These are phyloP conservation scores for Neolamprologus hecqui DNA, from an alignment of 2,113 vertebrate genomes.

Conservation along the genomic window DNA sequence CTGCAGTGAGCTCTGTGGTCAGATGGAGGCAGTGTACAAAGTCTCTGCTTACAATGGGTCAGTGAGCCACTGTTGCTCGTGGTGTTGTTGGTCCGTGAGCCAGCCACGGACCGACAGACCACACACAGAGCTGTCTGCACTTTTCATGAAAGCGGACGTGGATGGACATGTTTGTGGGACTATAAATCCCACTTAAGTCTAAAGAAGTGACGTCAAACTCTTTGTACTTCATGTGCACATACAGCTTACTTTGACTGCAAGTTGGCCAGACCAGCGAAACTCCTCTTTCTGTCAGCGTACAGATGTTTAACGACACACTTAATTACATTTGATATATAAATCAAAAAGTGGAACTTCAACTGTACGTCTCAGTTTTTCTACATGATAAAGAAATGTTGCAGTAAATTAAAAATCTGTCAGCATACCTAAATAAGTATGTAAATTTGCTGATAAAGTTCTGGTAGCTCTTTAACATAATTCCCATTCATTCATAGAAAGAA, in stretches of 20 bases:
- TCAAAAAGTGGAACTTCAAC: not conserved
- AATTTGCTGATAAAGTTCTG: not conserved
- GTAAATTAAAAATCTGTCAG: not conserved
- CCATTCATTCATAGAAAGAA: not conserved
- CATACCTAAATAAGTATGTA: not conserved
- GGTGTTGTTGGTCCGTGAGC: not conserved
- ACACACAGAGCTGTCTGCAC: not conserved
- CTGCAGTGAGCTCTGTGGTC: not conserved
- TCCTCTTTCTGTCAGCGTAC: not conserved
- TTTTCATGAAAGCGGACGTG: accelerated
- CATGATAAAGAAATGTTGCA: not conserved
- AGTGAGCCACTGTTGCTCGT: not conserved
- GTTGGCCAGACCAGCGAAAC: not conserved
- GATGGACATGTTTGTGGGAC: not conserved
- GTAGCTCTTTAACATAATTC: not conserved
- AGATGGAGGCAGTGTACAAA: not conserved
- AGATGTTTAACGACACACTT: not conserved
- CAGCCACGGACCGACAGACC: not conserved
- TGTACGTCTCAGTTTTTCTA: not conserved
- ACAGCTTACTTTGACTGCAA: not conserved
- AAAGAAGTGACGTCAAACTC: not conserved
- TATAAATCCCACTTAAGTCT: not conserved
- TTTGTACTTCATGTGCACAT: not conserved
- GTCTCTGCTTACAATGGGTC: not conserved
- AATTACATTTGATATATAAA: not conserved